Conservation (phyloP, 2,888 invertebrate species). For the Lamellibrachia satsuma region DNA sequence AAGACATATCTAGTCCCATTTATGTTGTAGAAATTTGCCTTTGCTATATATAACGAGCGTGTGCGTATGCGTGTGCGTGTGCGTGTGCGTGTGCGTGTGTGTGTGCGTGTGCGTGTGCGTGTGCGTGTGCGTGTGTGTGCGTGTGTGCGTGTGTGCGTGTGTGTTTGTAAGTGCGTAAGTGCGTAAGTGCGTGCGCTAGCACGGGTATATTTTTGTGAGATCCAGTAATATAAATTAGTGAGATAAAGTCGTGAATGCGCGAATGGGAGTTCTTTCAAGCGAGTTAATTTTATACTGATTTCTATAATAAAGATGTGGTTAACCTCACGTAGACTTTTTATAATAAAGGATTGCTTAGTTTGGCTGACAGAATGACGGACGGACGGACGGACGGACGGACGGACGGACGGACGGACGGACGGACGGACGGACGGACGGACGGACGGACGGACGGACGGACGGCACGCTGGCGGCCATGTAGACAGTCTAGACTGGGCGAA, state of each 20-base stretch:
- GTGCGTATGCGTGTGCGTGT: background rate
- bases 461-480: too few species aligned
- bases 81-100: background rate
- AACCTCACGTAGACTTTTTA: background rate
- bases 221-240: background rate
- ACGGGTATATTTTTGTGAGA: conserved; percentile 4
- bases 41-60: background rate
- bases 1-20: background rate
- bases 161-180: too few species aligned
- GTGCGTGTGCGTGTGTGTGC: background rate
- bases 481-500: too few species aligned
- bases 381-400: background rate
- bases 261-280: background rate
- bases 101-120: background rate
- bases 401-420: background rate
- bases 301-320: conserved; percentile 8
- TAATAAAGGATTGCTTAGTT: background rate
- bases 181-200: background rate
- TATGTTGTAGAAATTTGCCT: background rate
- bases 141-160: background rate
- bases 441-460: background rate
- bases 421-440: background rate
- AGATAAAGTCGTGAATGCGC: background rate
- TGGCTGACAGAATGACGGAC: background rate
- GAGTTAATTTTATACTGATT: background rate